Base-by-base conservation (phyloP, 2,888 invertebrate genomes). In the Oligia latruncula region DNA sequence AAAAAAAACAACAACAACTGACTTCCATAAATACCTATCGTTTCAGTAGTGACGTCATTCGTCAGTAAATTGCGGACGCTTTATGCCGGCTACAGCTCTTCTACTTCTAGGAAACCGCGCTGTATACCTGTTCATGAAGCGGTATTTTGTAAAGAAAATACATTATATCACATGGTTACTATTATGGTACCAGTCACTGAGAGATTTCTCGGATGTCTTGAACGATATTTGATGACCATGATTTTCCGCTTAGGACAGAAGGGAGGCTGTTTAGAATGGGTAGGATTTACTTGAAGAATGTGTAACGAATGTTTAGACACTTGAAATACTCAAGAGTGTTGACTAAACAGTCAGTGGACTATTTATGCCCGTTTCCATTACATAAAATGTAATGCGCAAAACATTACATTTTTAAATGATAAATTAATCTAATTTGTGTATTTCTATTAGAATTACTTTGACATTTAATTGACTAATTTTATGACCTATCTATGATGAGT, bases 151-250 rank as follows among this genome's bases (percentile, higher is more conserved):
- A 60, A 52, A 43, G 72, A 62, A 62, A 52, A 71, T 17, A 62
- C 43, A 43, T 81, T 40, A 43, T 23, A 81, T 8, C 35, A 64
- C 17, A 64, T 29, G 55, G 17, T 15, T 13, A 11, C 58, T n/a
- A 81, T 11, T n/a, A 35, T 11, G 29, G 4, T 15, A 76, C 2
- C 17, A 83, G 66, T 60, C 11, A 52, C 4, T 66, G 58, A 60
- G 4, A 60, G 1, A 77, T 78, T 60, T 67, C 49, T 60, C 35
- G 49, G 11, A 35, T 60, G 13, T 20, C 43, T 52, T 83, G 60
- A 80, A 83, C 78, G 78, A 80, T 80, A 66, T 83, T 66, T 77
- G 58, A 80, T 83, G 78, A 20, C 40, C 52, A 67, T 80, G n/a
- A 83, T 60, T 77, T 83, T 43, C 17, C 77, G 20, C n/a, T 80